Evolutionary conservation across 1,140 invertebrate species (phyloP).

Genomic region (Ceratina australensis): DNA sequence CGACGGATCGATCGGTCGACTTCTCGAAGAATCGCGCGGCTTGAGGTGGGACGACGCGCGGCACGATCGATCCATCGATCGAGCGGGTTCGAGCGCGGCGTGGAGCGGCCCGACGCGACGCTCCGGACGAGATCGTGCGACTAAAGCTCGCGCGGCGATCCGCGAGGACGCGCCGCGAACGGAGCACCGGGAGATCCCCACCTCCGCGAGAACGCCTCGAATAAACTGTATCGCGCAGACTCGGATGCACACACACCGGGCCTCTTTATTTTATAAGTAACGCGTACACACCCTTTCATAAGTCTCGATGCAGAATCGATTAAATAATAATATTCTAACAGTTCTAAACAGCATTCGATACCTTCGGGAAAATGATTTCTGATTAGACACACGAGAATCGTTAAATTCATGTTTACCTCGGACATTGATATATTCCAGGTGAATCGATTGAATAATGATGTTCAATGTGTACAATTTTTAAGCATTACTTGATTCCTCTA

Average conservation of each 20-base stretch:
- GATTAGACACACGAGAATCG: too few relatives aligned
- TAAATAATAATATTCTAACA: too few relatives aligned
- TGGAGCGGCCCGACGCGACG: constrained; percentile 71
- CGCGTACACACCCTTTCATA: too few relatives aligned
- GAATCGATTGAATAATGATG: too few relatives aligned
- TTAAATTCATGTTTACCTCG: too few relatives aligned
- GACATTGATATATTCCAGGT: too few relatives aligned
- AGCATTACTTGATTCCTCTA: too few relatives aligned
- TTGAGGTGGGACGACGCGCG: constrained; percentile 1
- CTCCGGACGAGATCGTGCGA: constrained; percentile 75
- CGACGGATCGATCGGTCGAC: constrained; percentile 1
- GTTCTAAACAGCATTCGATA: too few relatives aligned
- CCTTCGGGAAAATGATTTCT: too few relatives aligned
- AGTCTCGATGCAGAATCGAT: too few relatives aligned
- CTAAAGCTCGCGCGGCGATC: constrained; percentile 70
- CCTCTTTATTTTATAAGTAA: background rate
- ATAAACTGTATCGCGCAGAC: constrained; percentile 72
- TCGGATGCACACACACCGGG: constrained; percentile 38
- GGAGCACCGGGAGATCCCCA: constrained; percentile 65
- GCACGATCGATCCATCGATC: constrained; percentile 37
- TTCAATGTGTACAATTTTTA: too few relatives aligned
- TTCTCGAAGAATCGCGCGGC: constrained; percentile 21
- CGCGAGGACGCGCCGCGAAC: constrained; percentile 65
- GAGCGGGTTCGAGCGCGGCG: constrained; percentile 49
- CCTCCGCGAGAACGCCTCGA: constrained; percentile 56